phyloP scores from a whole-genome alignment of 1,140 invertebrate genomes.

The Panagrolaimus sp. region DNA sequence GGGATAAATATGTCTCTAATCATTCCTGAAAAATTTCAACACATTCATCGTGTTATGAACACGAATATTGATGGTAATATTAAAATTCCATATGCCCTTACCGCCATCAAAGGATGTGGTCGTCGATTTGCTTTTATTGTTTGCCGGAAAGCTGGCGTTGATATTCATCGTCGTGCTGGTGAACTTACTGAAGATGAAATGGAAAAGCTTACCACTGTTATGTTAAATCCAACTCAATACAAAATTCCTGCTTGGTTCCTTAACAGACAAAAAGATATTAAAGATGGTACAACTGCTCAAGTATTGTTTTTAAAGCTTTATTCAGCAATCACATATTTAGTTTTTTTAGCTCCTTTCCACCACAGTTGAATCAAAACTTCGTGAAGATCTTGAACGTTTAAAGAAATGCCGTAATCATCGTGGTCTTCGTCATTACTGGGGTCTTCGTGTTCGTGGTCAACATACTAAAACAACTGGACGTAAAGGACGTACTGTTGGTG shows the following conservation, averaged over 20 bases:
- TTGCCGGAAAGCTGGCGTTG: constrained; percentile 94
- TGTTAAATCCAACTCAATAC: constrained; percentile 92
- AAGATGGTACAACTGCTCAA: constrained; percentile 95
- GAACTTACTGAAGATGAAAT: constrained; percentile 91
- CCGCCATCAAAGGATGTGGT: constrained; percentile 96
- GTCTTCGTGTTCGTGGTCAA: constrained; percentile 89
- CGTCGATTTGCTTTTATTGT: constrained; percentile 91
- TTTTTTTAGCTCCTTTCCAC: constrained; percentile 72
- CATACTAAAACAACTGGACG: constrained; percentile 97
- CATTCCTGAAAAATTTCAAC: constrained; percentile 96
- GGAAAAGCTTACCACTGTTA: constrained; percentile 94
- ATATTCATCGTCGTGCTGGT: constrained; percentile 90
- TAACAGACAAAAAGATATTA: constrained; percentile 97
- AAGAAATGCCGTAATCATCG: constrained; percentile 91
- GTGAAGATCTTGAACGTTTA: constrained; percentile 92
- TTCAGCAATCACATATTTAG: not conserved
- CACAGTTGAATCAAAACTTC: constrained; percentile 84
- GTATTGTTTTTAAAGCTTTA: constrained; percentile 63
- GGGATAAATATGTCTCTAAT: constrained; percentile 73
- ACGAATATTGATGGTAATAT: constrained; percentile 98
- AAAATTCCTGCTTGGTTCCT: constrained; percentile 99
- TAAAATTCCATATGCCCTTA: constrained; percentile 96
- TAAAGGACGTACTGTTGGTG: constrained; percentile 85
- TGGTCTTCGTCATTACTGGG: constrained; percentile 96
- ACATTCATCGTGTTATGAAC: constrained; percentile 99